Evolutionary conservation across 2,113 vertebrate genomes (phyloP), one percentile per base, ranked within the genome.

Genomic region (Cettia cetti): DNA sequence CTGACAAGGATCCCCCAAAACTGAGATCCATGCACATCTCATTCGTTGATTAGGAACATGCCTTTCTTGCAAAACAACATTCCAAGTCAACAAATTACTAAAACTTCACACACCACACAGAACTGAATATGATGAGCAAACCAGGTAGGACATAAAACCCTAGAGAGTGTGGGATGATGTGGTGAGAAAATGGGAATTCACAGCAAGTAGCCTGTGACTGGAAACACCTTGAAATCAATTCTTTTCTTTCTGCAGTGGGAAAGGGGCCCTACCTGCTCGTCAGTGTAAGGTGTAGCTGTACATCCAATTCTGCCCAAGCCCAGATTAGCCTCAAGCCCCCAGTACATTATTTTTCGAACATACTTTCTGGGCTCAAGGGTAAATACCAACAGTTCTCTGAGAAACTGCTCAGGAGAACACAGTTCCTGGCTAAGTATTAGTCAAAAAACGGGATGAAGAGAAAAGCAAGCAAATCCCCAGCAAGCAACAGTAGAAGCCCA

Each of bases 161-260:
- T 40, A 0, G 0, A 5, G 19, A 52, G 31, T 1, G 22, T 35
- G 56, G 47, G 37, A 78, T 45, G 31, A 56, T 10, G 22, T 44
- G n/a, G 33, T 75, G 57, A 79, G 27, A 30, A 50, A 81, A 71
- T 66, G 40, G 24, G 39, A 76, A 66, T 37, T 35, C 33, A 45
- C 33, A 65, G 42, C 42, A 74, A 86, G 35, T 3, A 53, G 23
- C 9, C 44, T 44, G 4, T n/a, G 17, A 53, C 64, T 78, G 24
- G n/a, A 21, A 49, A 86, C 21, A 42, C 14, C 35, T 7, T 54
- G 18, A 75, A 87, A 45, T 2, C 26, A 7, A 3, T 7, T 66
- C 2, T 31, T 22, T 26, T 5, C 3, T 13, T 33, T 12, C 33
- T 35, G 30, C 17, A 75, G 3, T 0, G 49, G 50, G 17, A 44